A percentile compares a stretch with the other conserved stretches of the same genome.
Conservation (phyloP, 2,888 invertebrate genomes). For the Apamea epomidion region DNA sequence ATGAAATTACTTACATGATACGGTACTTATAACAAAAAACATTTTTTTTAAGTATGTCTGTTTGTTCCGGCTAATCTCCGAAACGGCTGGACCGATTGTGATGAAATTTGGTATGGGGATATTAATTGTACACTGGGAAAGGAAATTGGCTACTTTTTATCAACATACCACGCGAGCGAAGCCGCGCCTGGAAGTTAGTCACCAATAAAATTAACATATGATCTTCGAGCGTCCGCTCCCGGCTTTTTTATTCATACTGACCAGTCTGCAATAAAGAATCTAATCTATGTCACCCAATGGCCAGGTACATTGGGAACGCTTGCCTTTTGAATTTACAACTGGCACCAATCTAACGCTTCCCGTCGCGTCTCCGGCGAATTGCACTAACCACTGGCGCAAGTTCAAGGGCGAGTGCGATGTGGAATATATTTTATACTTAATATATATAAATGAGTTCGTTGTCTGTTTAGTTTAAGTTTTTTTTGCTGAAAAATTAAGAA, state of each 20-base stretch:
- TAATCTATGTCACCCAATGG: slow-evolving; percentile 65
- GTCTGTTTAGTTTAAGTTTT: background rate
- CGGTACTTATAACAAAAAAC: too few species aligned
- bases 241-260: background rate
- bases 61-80: too few species aligned
- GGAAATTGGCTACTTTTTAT: background rate
- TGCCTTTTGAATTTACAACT: slow-evolving; percentile 79
- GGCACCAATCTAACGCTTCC: slow-evolving; percentile 85
- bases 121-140: too few species aligned
- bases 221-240: background rate
- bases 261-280: slow-evolving; percentile 38
- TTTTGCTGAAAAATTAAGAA: background rate
- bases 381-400: slow-evolving; percentile 73
- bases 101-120: too few species aligned
- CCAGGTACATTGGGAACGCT: slow-evolving; percentile 63
- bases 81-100: too few species aligned
- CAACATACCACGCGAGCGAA: background rate
- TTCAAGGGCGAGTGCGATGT: slow-evolving; percentile 74
- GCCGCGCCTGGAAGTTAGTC: background rate
- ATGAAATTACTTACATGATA: too few species aligned
- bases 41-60: too few species aligned
- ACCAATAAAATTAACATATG: background rate
- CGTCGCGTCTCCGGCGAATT: slow-evolving; percentile 68
- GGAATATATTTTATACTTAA: slow-evolving; percentile 16
- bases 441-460: background rate